These are phyloP conservation scores for Hafferia zeledoni DNA, from an alignment of 2,797 vertebrate species.

Conservation along the genomic window DNA sequence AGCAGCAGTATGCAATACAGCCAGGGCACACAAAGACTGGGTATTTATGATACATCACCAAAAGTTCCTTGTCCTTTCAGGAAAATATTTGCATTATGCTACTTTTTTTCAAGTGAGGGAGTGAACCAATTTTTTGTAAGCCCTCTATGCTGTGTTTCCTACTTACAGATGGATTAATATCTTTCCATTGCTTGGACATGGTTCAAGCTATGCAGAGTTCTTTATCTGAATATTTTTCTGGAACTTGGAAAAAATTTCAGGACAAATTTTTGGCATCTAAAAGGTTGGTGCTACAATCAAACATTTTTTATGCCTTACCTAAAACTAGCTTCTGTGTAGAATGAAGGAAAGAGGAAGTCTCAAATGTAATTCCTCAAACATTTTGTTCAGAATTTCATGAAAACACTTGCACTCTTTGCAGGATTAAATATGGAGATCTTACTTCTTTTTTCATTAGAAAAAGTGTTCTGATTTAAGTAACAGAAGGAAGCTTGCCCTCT, in stretches of 20 bases:
- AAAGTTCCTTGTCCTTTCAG: background rate
- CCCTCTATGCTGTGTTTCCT: background rate
- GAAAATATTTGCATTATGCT: background rate
- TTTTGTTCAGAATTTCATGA: background rate
- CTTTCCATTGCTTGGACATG: background rate
- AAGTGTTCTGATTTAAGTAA: background rate
- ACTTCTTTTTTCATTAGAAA: background rate
- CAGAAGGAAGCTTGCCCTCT: background rate
- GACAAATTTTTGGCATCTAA: background rate
- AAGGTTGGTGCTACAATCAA: background rate
- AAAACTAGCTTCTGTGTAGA: background rate
- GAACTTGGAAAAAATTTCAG: background rate
- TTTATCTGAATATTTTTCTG: background rate
- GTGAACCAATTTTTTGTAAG: background rate
- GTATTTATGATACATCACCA: too few species aligned
- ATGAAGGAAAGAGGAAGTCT: background rate
- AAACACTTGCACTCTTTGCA: background rate
- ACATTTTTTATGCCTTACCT: background rate
- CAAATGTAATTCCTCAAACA: background rate
- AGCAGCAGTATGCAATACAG: too few species aligned
- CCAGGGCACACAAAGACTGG: too few species aligned
- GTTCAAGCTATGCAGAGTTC: background rate
- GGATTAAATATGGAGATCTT: background rate
- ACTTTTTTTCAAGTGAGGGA: background rate
- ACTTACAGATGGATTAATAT: background rate